Evolutionary conservation across 2,113 vertebrate genomes (phyloP), one percentile per base, ranked within the genome.

Genomic region (Carollia perspicillata): DNA sequence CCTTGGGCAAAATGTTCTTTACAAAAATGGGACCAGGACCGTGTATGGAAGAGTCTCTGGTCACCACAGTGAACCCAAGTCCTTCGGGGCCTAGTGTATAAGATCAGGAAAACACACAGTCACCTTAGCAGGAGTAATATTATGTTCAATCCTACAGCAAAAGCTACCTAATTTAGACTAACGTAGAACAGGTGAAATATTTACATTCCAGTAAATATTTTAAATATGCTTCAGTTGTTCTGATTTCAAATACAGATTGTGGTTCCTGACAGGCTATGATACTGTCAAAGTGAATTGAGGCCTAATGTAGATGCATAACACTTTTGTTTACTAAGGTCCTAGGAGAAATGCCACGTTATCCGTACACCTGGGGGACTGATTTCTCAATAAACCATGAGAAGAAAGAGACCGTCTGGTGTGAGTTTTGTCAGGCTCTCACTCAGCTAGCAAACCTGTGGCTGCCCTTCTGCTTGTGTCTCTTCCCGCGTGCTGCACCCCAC

Each of bases 11-110:
- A 98, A 99, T 99, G 97, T 99, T 99, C 98, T 99, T 99, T 87
- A 99, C 99, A 42, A 99, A 99, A 97, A 99, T 99, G 0, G 99
- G 99, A 51, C 99, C 99, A 1, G 99, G 99, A 23, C 99, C 99
- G 0, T 99, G 99, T 11, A 99, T 98, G 47, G 99, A 99, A 74
- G 99, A 99, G 90, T 99, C 99, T 98, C 99, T 99, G 91, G 99
- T 99, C 91, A 99, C 99, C 8, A 99, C 99, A 2, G 99, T 99
- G 96, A 99, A 99, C 60, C 99, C 99, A 92, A 99, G 99, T 75
- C 99, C 99, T 97, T 99, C 99, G 9, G 99, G 97, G 97, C 99
- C 99, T 99, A 97, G 22, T 72, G 0, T 28, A 44, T 33, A 98
- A 94, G 95, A 20, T 80, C 22, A 95, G 16, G 22, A 55, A 94